phyloP scores from a whole-genome alignment of 2,888 invertebrate species.

The Neoaliturus tenellus region DNA sequence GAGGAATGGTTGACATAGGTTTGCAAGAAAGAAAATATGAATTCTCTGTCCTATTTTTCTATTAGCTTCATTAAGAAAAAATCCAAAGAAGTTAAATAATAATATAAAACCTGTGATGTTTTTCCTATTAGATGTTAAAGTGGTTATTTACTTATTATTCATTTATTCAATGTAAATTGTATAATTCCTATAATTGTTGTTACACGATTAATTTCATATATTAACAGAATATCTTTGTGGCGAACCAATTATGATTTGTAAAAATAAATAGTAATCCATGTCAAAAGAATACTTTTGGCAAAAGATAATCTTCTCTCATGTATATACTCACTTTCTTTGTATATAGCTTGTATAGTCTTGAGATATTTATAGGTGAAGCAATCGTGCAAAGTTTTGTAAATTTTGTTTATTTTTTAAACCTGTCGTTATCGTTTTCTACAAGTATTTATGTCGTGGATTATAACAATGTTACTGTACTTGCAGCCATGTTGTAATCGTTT shows the following conservation, averaged over 20 bases:
- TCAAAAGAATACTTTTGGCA: not conserved
- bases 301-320: constrained; percentile 2
- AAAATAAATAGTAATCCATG: not conserved
- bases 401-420: constrained; percentile 42
- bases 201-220: not conserved
- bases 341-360: not conserved
- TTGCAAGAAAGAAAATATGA: no score
- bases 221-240: not conserved
- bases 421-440: constrained; percentile 39
- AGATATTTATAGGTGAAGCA: not conserved
- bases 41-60: no score
- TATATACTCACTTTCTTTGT: constrained; percentile 17
- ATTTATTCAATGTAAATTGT: not conserved
- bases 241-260: not conserved
- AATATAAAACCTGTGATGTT: constrained; percentile 9
- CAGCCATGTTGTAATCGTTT: constrained; percentile 46
- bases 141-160: not conserved
- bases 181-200: not conserved
- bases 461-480: not conserved
- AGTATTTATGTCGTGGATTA: constrained; percentile 46
- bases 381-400: constrained; percentile 46
- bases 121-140: constrained; percentile 9
- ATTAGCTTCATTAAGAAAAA: not conserved
- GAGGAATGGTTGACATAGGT: no score
- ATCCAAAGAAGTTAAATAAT: not conserved